These are phyloP conservation scores for Noctilio leporinus DNA, from an alignment of 2,113 vertebrate genomes.

Conservation along the genomic window DNA sequence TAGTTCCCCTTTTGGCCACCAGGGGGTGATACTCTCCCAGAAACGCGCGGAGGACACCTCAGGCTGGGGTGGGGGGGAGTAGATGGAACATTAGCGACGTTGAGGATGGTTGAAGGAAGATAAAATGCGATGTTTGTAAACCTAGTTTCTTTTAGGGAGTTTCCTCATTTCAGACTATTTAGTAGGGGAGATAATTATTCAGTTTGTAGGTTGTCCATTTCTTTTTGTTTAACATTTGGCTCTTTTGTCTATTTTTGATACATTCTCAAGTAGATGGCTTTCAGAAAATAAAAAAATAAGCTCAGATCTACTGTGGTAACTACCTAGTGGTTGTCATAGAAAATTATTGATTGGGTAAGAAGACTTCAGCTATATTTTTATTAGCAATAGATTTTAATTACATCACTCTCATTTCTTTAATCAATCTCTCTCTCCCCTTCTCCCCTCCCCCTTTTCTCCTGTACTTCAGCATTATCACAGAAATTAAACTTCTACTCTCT, in stretches of 20 bases:
- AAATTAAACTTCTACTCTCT: neutral
- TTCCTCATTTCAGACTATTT: neutral
- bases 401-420: neutral
- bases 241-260: neutral
- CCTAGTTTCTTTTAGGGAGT: neutral
- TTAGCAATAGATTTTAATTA: constrained; percentile 10
- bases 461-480: neutral
- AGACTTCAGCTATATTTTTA: neutral
- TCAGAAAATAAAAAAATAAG: neutral
- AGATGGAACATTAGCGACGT: neutral
- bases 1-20: neutral
- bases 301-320: neutral
- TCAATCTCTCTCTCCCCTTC: neutral
- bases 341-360: neutral
- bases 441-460: fast-evolving
- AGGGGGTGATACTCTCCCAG: neutral
- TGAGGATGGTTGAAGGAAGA: neutral
- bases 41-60: neutral
- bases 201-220: neutral
- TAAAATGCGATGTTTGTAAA: neutral
- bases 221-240: neutral
- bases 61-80: neutral
- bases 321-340: neutral
- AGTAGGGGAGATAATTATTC: neutral
- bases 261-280: neutral